A percentile compares a stretch with the other conserved stretches of the same genome.
phyloP scores from a whole-genome alignment of 2,888 invertebrate genomes.

The Nemurella pictetii region DNA sequence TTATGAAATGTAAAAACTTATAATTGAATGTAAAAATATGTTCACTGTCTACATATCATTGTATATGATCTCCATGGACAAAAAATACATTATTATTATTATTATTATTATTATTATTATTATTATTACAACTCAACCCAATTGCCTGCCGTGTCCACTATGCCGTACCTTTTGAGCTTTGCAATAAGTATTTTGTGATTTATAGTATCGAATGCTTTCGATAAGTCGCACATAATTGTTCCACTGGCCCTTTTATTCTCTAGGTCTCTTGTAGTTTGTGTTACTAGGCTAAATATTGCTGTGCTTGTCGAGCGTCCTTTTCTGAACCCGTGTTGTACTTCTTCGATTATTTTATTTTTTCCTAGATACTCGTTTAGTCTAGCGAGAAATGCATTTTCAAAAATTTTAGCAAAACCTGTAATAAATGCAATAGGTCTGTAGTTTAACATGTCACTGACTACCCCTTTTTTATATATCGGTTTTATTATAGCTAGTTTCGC shows the following conservation, averaged over 20 bases:
- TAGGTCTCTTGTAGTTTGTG: not conserved
- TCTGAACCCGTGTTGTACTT: not conserved
- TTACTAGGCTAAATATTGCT: not conserved
- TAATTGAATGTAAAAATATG: too few relatives aligned
- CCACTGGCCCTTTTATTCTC: not conserved
- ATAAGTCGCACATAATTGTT: not conserved
- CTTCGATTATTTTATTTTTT: not conserved
- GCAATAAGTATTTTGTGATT: not conserved
- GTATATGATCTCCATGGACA: too few relatives aligned
- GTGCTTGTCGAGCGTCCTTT: not conserved
- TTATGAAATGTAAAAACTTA: not conserved
- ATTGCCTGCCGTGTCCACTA: not conserved
- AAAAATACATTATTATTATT: too few relatives aligned
- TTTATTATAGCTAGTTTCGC: not conserved
- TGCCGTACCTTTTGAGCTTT: not conserved
- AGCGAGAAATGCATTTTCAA: not conserved
- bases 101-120: too few relatives aligned
- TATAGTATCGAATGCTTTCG: not conserved
- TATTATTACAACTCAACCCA: not conserved
- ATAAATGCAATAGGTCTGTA: not conserved
- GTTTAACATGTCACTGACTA: not conserved
- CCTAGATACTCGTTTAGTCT: not conserved
- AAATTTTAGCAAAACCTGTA: slow-evolving; percentile 14
- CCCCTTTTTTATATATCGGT: not conserved
- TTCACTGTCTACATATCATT: too few relatives aligned